Evolutionary conservation across 2,888 invertebrate genomes (phyloP), one percentile per base, ranked within the genome.

Genomic region (Therioaphis trifolii): DNA sequence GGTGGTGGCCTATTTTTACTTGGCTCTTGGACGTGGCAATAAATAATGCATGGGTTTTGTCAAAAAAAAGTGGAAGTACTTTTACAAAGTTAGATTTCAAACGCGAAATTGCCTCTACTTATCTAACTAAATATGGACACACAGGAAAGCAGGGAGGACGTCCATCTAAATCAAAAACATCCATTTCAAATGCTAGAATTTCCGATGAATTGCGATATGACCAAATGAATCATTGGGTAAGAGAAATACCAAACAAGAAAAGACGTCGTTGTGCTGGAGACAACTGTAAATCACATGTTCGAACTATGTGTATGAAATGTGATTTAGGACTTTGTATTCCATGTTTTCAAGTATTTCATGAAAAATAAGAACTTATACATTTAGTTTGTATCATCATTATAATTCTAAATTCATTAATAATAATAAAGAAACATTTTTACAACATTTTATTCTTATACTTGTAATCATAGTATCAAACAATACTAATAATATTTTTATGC

Each of bases 1-100:
- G 85, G 85, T 86, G 84, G 61, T 84, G 72, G 75, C 61, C 77
- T 24, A 24, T 80, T 21, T 71, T 80, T 43, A 80, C 74, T 35
- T 80, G 80, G 80, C 29, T 72, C 29, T 49, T 66, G 4, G 66
- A 71, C 55, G 35, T 58, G 21, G 35, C 40, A 29, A 35, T 75
- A 55, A 55, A 75, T 40, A 75, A 75, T 55, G 58, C 75, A 55
- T 75, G 40, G 35, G 49, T 55, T 55, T 52, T 49, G 24, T 29
- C 29, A 15, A 75, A 75, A 58, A 43, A 75, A 75, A 55, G 21
- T 40, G 72, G 55, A 52, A 55, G 46, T 27, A 29, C 4, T 18
- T 35, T 2, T 24, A 72, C 72, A 11, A 55, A 75, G 11, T 58
- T 75, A 58, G 40, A 75, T 4, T 75, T 75, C 35, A 55, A 40